Percentiles rank a stretch among this genome's conserved stretches.
phyloP scores from a whole-genome alignment of 2,888 invertebrate species.

The Hofmannophila pseudospretella region DNA sequence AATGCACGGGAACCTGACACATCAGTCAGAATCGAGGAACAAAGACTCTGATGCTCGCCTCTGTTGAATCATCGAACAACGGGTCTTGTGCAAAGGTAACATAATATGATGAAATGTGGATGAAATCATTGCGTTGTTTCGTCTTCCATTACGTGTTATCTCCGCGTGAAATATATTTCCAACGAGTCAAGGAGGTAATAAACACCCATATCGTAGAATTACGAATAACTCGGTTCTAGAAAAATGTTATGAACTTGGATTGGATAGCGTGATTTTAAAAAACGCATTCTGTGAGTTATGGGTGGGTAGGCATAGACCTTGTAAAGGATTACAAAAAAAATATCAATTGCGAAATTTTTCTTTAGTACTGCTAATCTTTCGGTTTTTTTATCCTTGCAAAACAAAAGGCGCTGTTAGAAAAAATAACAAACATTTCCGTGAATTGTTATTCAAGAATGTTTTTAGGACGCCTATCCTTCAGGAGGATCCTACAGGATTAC shows the following conservation, averaged over 20 bases:
- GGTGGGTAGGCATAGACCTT: background rate
- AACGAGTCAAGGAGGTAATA: background rate
- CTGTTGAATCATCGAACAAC: constrained; percentile 28
- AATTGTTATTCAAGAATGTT: no score
- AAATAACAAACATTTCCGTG: no score
- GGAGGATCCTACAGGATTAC: no score
- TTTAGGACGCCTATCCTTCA: no score
- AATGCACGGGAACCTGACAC: constrained; percentile 43
- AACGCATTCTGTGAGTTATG: background rate
- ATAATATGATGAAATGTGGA: constrained; percentile 13
- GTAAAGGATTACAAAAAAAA: background rate
- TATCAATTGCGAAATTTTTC: background rate
- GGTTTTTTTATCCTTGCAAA: no score
- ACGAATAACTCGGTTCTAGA: background rate
- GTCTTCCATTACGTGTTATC: constrained; percentile 1
- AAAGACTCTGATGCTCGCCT: constrained; percentile 24
- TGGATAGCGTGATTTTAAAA: background rate
- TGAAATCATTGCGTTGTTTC: constrained; percentile 17
- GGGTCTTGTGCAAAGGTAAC: constrained; percentile 10
- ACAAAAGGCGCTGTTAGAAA: no score
- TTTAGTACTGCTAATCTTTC: no score
- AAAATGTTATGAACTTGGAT: background rate
- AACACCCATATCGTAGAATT: background rate
- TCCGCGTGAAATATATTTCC: background rate
- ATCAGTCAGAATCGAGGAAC: constrained; percentile 28